Conservation (phyloP, 2,888 invertebrate species). For the Panopea generosa region DNA sequence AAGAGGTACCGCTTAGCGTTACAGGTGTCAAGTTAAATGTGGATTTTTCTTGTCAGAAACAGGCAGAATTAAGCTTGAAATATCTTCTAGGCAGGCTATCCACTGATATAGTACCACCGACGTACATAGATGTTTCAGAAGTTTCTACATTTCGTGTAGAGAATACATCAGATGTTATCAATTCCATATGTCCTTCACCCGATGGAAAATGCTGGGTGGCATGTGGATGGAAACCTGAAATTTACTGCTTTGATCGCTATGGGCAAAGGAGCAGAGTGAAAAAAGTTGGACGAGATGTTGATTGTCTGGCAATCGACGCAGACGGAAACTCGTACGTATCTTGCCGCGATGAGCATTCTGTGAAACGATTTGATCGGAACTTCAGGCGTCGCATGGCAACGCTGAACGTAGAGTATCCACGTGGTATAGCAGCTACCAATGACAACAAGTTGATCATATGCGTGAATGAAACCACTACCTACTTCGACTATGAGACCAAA, state of each 20-base stretch:
- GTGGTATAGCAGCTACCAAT: slow-evolving; percentile 56
- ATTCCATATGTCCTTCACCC: slow-evolving; percentile 62
- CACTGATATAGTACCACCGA: slow-evolving; percentile 56
- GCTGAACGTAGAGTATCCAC: slow-evolving; percentile 53
- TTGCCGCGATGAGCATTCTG: slow-evolving; percentile 59
- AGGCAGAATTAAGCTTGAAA: slow-evolving; percentile 57
- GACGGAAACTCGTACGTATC: slow-evolving; percentile 62
- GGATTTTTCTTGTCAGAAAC: slow-evolving; percentile 50
- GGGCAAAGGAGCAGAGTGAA: slow-evolving; percentile 36
- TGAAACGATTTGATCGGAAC: slow-evolving; percentile 57
- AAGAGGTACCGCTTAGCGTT: slow-evolving; percentile 46
- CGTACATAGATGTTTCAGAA: slow-evolving; percentile 56
- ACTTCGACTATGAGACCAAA: slow-evolving; percentile 54
- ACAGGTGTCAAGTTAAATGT: slow-evolving; percentile 47
- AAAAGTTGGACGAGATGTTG: slow-evolving; percentile 56
- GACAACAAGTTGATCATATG: slow-evolving; percentile 59
- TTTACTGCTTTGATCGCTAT: slow-evolving; percentile 50
- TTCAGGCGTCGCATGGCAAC: slow-evolving; percentile 62
- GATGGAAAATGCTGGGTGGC: slow-evolving; percentile 64
- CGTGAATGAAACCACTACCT: slow-evolving; percentile 54
- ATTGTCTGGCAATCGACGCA: slow-evolving; percentile 57
- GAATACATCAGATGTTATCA: slow-evolving; percentile 61
- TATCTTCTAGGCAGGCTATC: slow-evolving; percentile 59
- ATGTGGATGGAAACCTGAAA: slow-evolving; percentile 63
- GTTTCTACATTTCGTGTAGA: slow-evolving; percentile 63